A percentile compares a stretch with the other conserved stretches of the same genome.
These are phyloP conservation scores for Poecilia wingei DNA, from an alignment of 2,797 vertebrate species.

Conservation along the genomic window DNA sequence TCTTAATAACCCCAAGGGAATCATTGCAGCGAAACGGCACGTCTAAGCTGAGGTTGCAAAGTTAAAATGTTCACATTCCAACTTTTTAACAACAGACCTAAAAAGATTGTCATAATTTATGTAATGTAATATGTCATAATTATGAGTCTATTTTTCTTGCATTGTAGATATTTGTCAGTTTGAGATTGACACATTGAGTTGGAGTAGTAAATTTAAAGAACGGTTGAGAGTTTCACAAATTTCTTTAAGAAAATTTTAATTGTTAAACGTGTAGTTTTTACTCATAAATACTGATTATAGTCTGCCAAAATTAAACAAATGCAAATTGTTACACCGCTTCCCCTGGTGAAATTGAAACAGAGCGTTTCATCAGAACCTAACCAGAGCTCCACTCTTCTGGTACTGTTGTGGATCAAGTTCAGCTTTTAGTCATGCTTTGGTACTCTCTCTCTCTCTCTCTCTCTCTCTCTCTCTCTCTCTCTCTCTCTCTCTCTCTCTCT, in stretches of 20 bases:
- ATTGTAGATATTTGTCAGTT: background rate
- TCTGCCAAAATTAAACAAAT: background rate
- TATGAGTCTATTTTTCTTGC: background rate
- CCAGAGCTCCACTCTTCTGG: slow-evolving; percentile 1
- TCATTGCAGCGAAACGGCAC: background rate
- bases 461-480: no score
- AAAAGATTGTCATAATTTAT: background rate
- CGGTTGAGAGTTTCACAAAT: background rate
- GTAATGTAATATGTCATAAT: background rate
- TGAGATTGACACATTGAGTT: background rate
- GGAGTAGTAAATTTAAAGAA: background rate
- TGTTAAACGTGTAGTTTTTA: background rate
- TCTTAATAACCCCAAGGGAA: background rate
- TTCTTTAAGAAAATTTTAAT: background rate
- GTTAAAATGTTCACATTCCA: background rate
- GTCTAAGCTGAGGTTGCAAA: background rate
- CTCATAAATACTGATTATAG: background rate
- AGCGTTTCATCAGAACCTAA: background rate
- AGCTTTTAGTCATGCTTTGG: slow-evolving; percentile 78
- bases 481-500: background rate
- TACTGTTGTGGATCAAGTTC: slow-evolving; percentile 71
- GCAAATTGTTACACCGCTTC: background rate
- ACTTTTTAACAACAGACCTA: background rate
- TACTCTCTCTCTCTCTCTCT: slow-evolving; percentile 16
- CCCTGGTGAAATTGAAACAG: background rate